Evolutionary conservation across 2,797 vertebrate genomes (phyloP).

Genomic region (Odontamblyopus lacepedii): DNA sequence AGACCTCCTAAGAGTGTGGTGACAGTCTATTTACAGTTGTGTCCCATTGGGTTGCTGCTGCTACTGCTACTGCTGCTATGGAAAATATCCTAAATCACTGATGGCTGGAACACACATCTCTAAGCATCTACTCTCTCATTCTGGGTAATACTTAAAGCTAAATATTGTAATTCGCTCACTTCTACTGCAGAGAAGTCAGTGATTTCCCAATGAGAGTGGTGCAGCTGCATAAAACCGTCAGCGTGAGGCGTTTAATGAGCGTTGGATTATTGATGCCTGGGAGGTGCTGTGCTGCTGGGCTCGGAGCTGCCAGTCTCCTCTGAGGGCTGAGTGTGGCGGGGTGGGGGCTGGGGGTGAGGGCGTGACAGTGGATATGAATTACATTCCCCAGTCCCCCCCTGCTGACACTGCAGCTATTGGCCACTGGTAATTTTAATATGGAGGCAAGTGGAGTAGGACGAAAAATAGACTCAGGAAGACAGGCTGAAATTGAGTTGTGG

Average conservation of each 20-base stretch:
- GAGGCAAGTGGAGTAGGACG: constrained; percentile 33
- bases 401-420: constrained; percentile 71
- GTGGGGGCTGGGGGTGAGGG: constrained; percentile 3
- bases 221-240: constrained; percentile 39
- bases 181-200: constrained; percentile 15
- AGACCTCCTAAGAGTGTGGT: constrained; percentile 35
- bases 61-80: constrained; percentile 21
- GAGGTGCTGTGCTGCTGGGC: constrained; percentile 43
- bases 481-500: constrained; percentile 3
- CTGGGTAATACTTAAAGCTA: constrained; percentile 21
- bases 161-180: constrained; percentile 38
- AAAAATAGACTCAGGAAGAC: background rate
- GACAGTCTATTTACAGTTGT: constrained; percentile 65
- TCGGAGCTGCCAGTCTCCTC: constrained; percentile 57
- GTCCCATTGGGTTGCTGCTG: constrained; percentile 33
- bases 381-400: constrained; percentile 34
- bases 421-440: constrained; percentile 58
- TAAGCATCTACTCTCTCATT: constrained; percentile 21
- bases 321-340: background rate
- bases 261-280: constrained; percentile 62
- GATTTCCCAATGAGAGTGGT: constrained; percentile 16
- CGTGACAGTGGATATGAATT: constrained; percentile 72
- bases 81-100: constrained; percentile 49
- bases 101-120: constrained; percentile 38
- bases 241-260: constrained; percentile 52